These are phyloP conservation scores for Cataglyphis livida DNA, from an alignment of 2,888 invertebrate genomes.

Conservation along the genomic window DNA sequence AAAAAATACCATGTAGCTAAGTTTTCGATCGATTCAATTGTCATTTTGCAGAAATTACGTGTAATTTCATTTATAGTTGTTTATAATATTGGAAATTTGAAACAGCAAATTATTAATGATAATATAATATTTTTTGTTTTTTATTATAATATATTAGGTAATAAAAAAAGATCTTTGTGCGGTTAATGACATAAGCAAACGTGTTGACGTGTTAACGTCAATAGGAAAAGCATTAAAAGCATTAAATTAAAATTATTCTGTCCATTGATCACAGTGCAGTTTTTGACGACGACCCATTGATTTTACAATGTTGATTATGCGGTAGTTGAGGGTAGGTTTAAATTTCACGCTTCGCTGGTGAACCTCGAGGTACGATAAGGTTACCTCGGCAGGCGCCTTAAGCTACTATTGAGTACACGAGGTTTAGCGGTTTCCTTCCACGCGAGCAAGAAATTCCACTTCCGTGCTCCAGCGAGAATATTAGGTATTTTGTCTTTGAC, in stretches of 20 bases:
- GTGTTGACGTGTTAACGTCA: background rate
- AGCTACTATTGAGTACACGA: slow-evolving; percentile 71
- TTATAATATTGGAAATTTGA: slow-evolving; percentile 30
- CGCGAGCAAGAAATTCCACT: slow-evolving; percentile 74
- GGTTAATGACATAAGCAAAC: background rate
- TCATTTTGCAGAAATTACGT: background rate
- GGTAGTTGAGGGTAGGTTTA: slow-evolving; percentile 67
- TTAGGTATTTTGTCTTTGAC: slow-evolving; percentile 67
- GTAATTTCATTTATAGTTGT: slow-evolving; percentile 49
- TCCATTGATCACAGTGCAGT: slow-evolving; percentile 48
- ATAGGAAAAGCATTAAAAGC: slow-evolving; percentile 2
- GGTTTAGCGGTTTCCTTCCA: slow-evolving; percentile 73
- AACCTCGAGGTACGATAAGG: slow-evolving; percentile 67
- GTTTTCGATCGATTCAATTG: slow-evolving; percentile 34
- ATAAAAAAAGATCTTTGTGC: background rate
- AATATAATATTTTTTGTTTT: background rate
- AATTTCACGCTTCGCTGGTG: slow-evolving; percentile 70
- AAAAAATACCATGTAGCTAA: background rate
- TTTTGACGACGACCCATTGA: slow-evolving; percentile 66
- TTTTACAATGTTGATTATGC: slow-evolving; percentile 73
- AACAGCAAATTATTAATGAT: background rate
- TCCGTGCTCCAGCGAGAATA: slow-evolving; percentile 67
- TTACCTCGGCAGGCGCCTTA: slow-evolving; percentile 65
- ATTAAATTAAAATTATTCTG: slow-evolving; percentile 38
- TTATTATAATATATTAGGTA: background rate